Conservation (phyloP, 2,888 invertebrate genomes). For the Gibbula magus region DNA sequence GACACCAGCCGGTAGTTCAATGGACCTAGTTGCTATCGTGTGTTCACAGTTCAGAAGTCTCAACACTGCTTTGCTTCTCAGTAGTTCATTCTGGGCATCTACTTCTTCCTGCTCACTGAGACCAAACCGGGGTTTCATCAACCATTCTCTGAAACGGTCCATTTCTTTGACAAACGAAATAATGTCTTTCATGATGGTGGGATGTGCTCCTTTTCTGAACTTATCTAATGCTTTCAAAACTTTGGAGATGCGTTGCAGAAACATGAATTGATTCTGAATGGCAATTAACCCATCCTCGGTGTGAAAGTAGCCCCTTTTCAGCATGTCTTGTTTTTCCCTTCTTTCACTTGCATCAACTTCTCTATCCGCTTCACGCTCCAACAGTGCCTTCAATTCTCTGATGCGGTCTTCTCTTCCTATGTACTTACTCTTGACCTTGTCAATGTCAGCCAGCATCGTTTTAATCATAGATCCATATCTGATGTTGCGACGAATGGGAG, state of each 20-base stretch:
- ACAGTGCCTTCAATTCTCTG: background rate
- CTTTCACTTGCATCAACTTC: slow-evolving; percentile 26
- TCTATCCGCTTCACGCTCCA: slow-evolving; percentile 35
- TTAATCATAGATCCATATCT: slow-evolving; percentile 79
- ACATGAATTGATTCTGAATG: slow-evolving; percentile 32
- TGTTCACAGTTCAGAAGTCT: slow-evolving; percentile 30
- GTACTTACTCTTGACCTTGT: slow-evolving; percentile 55
- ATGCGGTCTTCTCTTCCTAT: slow-evolving; percentile 17
- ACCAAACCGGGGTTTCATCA: background rate
- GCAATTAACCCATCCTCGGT: slow-evolving; percentile 23
- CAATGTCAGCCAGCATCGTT: slow-evolving; percentile 72
- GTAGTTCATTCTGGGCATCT: slow-evolving; percentile 51
- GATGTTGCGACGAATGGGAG: slow-evolving; percentile 79
- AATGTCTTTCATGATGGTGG: background rate
- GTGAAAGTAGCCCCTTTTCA: slow-evolving; percentile 7
- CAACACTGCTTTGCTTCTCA: slow-evolving; percentile 34
- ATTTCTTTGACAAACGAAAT: background rate
- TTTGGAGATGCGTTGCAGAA: slow-evolving; percentile 22
- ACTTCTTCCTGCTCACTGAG: slow-evolving; percentile 45
- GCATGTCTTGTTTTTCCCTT: slow-evolving; percentile 26
- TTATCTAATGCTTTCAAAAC: slow-evolving; percentile 9
- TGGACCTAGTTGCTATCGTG: background rate
- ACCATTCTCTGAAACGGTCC: slow-evolving; percentile 29
- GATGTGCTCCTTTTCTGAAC: background rate
- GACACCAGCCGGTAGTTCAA: slow-evolving; percentile 19